A percentile compares a stretch with the other conserved stretches of the same genome.
phyloP scores from a whole-genome alignment of 2,888 invertebrate species.

The Xestia rhomboidea region DNA sequence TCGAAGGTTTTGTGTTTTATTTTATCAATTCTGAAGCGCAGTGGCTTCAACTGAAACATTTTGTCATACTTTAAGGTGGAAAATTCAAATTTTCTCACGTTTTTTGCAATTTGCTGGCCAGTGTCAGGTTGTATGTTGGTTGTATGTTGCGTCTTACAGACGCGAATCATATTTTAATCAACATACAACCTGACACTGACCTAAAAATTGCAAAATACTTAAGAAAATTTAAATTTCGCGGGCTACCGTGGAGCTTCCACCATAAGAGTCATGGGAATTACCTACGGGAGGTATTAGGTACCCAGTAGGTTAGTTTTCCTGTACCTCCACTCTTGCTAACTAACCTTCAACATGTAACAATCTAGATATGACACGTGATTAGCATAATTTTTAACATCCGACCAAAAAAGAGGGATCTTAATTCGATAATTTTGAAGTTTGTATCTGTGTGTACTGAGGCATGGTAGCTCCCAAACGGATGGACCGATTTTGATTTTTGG shows the following conservation, averaged over 20 bases:
- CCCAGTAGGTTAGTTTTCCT: not conserved
- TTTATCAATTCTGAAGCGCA: not conserved
- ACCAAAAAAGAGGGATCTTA: not conserved
- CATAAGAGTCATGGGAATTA: not conserved
- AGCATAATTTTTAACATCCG: not conserved
- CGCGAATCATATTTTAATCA: no score
- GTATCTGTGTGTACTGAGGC: not conserved
- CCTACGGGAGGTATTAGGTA: not conserved
- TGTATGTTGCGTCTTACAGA: no score
- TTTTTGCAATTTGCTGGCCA: no score
- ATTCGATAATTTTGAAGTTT: not conserved
- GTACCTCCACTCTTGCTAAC: not conserved
- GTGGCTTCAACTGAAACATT: not conserved
- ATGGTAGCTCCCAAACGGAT: not conserved
- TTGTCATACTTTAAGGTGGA: not conserved
- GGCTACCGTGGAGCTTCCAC: no score
- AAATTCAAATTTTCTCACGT: no score
- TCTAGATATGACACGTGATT: not conserved
- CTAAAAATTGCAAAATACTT: no score
- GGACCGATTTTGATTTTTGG: not conserved
- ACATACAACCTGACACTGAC: no score
- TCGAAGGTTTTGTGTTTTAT: constrained; percentile 51
- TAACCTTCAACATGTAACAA: not conserved
- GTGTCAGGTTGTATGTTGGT: no score
- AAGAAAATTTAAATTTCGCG: no score